phyloP scores from a whole-genome alignment of 2,113 vertebrate species.

The Australoheros scitulus region DNA sequence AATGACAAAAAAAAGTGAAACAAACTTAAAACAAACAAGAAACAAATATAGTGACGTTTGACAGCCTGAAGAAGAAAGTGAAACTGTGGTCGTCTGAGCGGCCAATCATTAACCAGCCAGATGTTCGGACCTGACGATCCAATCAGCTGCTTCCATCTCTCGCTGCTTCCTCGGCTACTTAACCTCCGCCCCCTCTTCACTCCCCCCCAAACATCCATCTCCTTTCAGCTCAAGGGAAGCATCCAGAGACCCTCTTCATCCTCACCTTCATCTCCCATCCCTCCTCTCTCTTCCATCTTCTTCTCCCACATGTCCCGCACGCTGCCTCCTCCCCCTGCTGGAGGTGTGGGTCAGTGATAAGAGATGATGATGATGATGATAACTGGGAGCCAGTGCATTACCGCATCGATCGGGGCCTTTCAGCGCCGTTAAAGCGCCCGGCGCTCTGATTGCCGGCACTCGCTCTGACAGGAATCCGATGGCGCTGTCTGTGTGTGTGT shows the following conservation, averaged over 20 bases:
- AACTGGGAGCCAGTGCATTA: slow-evolving; percentile 70
- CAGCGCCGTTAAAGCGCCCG: slow-evolving; percentile 53
- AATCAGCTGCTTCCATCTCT: slow-evolving; percentile 25
- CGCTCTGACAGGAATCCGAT: slow-evolving; percentile 76
- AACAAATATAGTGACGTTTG: neutral
- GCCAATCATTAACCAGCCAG: neutral
- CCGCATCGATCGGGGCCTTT: slow-evolving; percentile 70
- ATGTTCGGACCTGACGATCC: neutral
- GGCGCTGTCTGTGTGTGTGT: slow-evolving; percentile 17
- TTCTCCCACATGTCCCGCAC: neutral
- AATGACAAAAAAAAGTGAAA: too few species aligned
- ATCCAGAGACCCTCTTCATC: slow-evolving; percentile 20
- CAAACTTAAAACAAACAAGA: neutral
- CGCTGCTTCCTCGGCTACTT: slow-evolving; percentile 8
- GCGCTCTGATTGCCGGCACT: slow-evolving; percentile 71
- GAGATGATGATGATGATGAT: slow-evolving; percentile 75
- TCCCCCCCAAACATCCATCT: slow-evolving; percentile 11
- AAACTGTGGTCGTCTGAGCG: neutral
- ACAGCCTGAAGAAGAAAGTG: rapidly evolving
- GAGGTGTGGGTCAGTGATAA: slow-evolving; percentile 71
- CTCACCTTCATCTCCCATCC: neutral
- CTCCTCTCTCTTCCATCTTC: neutral
- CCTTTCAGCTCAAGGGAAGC: slow-evolving; percentile 27
- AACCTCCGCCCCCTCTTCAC: neutral
- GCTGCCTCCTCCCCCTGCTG: neutral